Conservation (phyloP, 2,113 vertebrate genomes). For the Anguilla japonica region DNA sequence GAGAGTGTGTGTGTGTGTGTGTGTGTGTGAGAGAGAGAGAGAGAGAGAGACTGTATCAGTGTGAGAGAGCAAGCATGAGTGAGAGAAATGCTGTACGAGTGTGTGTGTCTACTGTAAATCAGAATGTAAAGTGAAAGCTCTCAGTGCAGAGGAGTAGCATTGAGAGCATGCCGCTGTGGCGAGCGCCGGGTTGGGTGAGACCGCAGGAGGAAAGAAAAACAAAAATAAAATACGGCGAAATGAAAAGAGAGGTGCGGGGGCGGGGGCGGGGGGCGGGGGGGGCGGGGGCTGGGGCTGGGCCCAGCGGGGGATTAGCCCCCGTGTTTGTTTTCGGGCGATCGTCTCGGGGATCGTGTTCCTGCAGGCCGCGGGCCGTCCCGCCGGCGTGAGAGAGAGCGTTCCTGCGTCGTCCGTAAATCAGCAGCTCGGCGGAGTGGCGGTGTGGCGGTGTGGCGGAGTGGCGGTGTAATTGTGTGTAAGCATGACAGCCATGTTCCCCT, state of each 20-base stretch:
- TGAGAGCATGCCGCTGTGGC: no score
- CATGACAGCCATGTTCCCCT: slow-evolving; percentile 5
- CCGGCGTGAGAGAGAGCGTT: not conserved
- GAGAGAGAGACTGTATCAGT: no score
- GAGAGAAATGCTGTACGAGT: no score
- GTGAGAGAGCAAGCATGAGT: no score
- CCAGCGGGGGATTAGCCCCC: not conserved
- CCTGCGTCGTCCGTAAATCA: not conserved
- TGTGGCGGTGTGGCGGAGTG: not conserved
- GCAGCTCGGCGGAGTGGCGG: not conserved
- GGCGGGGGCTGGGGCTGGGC: not conserved
- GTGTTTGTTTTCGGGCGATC: not conserved
- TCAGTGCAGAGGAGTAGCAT: no score
- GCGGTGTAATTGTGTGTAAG: not conserved
- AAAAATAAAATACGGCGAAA: not conserved
- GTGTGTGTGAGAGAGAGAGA: no score
- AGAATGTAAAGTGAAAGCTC: no score
- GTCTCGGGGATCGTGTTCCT: not conserved
- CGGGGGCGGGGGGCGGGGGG: not conserved
- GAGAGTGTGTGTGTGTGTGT: no score
- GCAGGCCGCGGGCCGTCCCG: not conserved
- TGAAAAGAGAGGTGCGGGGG: not conserved
- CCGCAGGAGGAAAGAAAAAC: not conserved
- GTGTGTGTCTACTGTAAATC: no score
- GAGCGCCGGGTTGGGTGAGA: no score